Evolutionary conservation across 2,113 vertebrate genomes (phyloP).

Genomic region (Pterocles burchelli): DNA sequence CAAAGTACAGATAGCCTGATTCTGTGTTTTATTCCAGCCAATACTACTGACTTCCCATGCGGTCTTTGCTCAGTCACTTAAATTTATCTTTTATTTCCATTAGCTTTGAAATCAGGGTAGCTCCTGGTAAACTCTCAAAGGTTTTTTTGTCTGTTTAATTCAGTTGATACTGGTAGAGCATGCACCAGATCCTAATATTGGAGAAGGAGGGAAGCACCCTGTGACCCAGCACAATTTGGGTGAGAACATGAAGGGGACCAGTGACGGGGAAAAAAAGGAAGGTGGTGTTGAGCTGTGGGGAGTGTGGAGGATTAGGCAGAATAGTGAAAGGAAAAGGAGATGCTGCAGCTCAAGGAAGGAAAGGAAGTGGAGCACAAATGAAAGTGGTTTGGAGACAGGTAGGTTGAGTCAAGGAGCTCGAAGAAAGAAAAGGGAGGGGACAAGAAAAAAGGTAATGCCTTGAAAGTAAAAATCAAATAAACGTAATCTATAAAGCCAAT

Average conservation of each 20-base stretch:
- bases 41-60: background rate
- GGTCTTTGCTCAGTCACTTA: background rate
- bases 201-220: background rate
- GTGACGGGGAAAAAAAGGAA: background rate
- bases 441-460: background rate
- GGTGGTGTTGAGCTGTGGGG: background rate
- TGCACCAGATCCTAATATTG: background rate
- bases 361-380: background rate
- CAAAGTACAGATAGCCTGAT: background rate
- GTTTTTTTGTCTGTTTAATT: background rate
- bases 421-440: background rate
- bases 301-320: background rate
- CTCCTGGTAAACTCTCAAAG: background rate
- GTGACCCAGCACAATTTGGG: background rate
- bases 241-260: background rate
- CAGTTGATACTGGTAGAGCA: background rate
- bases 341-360: background rate
- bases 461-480: no score
- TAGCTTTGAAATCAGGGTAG: background rate
- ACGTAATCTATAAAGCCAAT: no score
- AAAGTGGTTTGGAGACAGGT: background rate
- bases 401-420: background rate
- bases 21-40: accelerated
- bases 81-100: background rate
- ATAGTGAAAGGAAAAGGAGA: background rate